Conservation (phyloP, 2,113 vertebrate species). For the Stegostoma tigrinum region DNA sequence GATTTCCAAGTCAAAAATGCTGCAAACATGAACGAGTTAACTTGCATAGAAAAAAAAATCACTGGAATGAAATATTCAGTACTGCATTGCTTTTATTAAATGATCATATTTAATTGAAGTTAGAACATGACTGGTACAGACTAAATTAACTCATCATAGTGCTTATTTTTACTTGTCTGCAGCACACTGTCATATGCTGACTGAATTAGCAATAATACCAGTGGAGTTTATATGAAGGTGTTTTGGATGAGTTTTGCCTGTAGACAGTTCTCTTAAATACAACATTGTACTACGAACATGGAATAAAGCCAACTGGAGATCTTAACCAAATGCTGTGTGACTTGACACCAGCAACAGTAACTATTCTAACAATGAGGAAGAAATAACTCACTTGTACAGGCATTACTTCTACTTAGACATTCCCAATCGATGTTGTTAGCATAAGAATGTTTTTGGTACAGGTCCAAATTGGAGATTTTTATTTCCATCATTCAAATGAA, state of each 20-base stretch:
- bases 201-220: constrained; percentile 2
- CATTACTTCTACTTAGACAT: not conserved
- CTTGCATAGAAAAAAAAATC: not conserved
- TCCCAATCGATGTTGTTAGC: not conserved
- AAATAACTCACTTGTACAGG: not conserved
- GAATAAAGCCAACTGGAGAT: not conserved
- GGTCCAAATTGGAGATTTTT: not conserved
- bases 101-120: not conserved
- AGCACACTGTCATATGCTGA: not conserved
- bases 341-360: not conserved
- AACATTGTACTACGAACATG: not conserved
- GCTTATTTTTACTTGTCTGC: not conserved
- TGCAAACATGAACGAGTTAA: not conserved
- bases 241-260: not conserved
- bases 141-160: not conserved
- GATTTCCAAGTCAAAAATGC: not conserved
- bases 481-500: not conserved
- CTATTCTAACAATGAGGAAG: not conserved
- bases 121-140: not conserved
- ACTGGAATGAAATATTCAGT: not conserved
- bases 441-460: not conserved
- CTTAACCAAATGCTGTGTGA: not conserved
- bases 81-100: not conserved
- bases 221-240: not conserved
- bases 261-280: not conserved